These are phyloP conservation scores for Pediacus dermestoides DNA, from an alignment of 2,888 invertebrate genomes.

Conservation along the genomic window DNA sequence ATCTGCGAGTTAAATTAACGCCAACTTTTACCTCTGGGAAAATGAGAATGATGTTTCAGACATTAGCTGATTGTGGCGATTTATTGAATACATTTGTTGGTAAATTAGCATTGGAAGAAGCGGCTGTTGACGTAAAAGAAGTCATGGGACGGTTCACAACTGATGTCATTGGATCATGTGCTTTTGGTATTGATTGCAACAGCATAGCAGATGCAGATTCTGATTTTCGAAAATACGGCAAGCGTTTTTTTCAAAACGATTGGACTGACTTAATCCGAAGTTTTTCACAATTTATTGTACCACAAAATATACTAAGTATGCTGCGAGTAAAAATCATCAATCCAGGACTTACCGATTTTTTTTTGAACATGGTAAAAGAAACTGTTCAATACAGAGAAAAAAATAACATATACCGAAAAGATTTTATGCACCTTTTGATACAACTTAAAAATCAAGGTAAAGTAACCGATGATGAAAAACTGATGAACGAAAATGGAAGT, in stretches of 20 bases:
- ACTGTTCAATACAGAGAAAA: conserved; percentile 46
- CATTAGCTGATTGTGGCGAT: conserved; percentile 26
- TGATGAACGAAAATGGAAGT: conserved; percentile 11
- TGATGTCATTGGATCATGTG: conserved; percentile 55
- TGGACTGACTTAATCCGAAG: neutral
- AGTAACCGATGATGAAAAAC: conserved; percentile 24
- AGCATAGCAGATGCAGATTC: conserved; percentile 49
- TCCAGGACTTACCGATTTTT: conserved; percentile 21
- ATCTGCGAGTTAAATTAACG: conserved; percentile 44
- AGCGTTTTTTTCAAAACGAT: too few species aligned
- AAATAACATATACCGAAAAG: conserved; percentile 45
- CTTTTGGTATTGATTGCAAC: conserved; percentile 58
- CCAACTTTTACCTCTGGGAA: conserved; percentile 28
- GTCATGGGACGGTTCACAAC: conserved; percentile 49
- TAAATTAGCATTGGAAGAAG: neutral
- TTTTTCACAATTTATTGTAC: neutral
- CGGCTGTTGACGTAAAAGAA: conserved; percentile 45
- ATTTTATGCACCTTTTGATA: conserved; percentile 53
- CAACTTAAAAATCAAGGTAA: conserved; percentile 44
- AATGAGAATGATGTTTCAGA: conserved; percentile 44
- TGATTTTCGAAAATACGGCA: neutral
- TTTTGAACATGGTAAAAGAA: conserved; percentile 38
- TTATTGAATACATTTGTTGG: conserved; percentile 19
- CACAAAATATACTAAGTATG: conserved; percentile 10
- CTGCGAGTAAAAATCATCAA: conserved; percentile 10